Conservation (phyloP, 2,113 vertebrate genomes). For the Paratilapia polleni region DNA sequence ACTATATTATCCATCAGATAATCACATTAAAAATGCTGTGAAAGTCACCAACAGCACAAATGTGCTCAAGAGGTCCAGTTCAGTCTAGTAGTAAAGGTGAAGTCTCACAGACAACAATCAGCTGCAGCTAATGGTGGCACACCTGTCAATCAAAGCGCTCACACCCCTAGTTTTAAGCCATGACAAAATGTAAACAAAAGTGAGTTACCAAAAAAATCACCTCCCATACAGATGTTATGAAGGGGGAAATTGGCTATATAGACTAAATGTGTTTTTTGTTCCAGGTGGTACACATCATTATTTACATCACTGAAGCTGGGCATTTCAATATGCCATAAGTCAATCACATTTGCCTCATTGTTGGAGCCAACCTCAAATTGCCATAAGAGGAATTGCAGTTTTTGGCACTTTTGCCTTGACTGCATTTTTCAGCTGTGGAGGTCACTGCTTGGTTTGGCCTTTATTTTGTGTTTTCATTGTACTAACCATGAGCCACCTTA, state of each 20-base stretch:
- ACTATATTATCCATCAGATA: neutral
- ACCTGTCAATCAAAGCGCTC: neutral
- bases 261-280: neutral
- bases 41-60: too few species aligned
- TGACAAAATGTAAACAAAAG: neutral
- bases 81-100: neutral
- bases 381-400: neutral
- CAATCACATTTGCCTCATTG: neutral
- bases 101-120: neutral
- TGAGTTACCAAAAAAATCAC: neutral
- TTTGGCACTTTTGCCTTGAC: neutral
- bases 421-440: neutral
- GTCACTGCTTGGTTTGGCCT: neutral
- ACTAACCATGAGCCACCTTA: neutral
- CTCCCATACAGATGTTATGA: neutral
- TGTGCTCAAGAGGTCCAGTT: neutral
- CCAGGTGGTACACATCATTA: neutral
- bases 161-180: neutral
- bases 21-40: neutral
- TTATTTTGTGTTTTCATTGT: neutral
- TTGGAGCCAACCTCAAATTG: neutral
- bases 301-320: neutral
- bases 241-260: neutral
- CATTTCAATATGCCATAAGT: neutral
- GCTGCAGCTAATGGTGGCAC: neutral